Evolutionary conservation across 2,888 invertebrate species (phyloP), one percentile per base, ranked within the genome.

Genomic region (Cryptus viduatorius): DNA sequence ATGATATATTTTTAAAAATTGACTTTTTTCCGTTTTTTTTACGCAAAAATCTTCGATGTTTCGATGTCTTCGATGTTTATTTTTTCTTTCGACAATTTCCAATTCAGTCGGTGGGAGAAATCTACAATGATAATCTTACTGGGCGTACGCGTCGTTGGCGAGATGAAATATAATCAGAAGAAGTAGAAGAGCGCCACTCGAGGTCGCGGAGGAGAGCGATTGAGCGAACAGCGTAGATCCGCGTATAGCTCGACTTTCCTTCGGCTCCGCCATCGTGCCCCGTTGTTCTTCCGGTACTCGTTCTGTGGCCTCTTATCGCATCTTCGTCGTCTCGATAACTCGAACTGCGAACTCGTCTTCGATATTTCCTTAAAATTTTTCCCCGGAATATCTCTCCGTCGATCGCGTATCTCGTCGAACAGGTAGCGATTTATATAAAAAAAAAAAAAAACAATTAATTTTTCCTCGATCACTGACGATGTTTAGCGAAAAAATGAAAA

Each of bases 111-210:
- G 78, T 67, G 85, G 61, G 85, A 85, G 83, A 83, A 83, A 87
- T 82, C 84, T 84, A 87, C 84, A 86, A 84, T 73, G 83, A 86
- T 85, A 86, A 86, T 89, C 93, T 93, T 92, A 93, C 92, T 93
- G 92, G 86, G 92, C 93, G 73, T 92, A 89, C 78, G 89, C 91
- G 81, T 88, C 85, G 86, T 90, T 84, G 84, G 86, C 85, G 76
- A 88, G 80, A 71, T 76, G 84, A 82, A 88, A 81, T 69, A 89
- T 88, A 53, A 91, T 82, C 59, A 92, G 87, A 31, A 92, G 85
- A 79, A 91, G 88, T 76, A 92, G 86, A 64, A 92, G 86, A 44
- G 79, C 42, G 42, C 82, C 69, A 31, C 82, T 50, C n/a, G 44
- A 46, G 19, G 46, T 48, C 16, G 81, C 44, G 4, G 53, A 50